A percentile compares a stretch with the other conserved stretches of the same genome.
Conservation (phyloP, 2,888 invertebrate genomes). For the Zhuqinia jingwanae region DNA sequence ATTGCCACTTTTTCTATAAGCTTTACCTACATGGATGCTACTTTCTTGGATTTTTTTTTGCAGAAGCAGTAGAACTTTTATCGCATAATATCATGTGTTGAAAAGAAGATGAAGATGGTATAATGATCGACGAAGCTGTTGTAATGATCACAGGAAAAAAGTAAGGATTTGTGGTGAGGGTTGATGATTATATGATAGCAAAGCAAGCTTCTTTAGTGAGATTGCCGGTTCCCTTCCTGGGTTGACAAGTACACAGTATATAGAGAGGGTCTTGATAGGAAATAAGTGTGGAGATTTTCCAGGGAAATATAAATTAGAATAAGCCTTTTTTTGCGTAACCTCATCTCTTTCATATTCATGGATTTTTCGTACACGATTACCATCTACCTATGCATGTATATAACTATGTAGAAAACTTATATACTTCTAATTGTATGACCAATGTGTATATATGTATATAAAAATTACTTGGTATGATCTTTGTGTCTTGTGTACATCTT, state of each 20-base stretch:
- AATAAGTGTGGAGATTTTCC: background rate
- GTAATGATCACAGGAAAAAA: background rate
- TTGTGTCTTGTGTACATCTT: too few species aligned
- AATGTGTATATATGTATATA: too few species aligned
- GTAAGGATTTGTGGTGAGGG: background rate
- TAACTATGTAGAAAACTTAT: too few species aligned
- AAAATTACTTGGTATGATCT: too few species aligned
- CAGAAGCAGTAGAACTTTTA: background rate
- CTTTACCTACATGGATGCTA: background rate
- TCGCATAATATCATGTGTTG: background rate
- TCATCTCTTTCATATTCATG: too few species aligned
- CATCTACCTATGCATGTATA: too few species aligned
- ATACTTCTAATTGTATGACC: too few species aligned
- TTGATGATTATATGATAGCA: background rate
- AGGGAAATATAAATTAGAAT: background rate
- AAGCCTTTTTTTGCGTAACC: background rate
- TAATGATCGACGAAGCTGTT: background rate
- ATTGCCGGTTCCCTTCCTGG: background rate
- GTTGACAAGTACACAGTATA: background rate
- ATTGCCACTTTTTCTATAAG: too few species aligned
- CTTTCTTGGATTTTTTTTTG: background rate
- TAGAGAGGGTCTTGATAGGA: background rate
- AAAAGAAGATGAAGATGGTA: background rate
- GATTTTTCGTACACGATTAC: too few species aligned
- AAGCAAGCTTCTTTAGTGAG: slow-evolving; percentile 5